Conservation (phyloP, 1,140 invertebrate genomes). For the Ips nitidus region DNA sequence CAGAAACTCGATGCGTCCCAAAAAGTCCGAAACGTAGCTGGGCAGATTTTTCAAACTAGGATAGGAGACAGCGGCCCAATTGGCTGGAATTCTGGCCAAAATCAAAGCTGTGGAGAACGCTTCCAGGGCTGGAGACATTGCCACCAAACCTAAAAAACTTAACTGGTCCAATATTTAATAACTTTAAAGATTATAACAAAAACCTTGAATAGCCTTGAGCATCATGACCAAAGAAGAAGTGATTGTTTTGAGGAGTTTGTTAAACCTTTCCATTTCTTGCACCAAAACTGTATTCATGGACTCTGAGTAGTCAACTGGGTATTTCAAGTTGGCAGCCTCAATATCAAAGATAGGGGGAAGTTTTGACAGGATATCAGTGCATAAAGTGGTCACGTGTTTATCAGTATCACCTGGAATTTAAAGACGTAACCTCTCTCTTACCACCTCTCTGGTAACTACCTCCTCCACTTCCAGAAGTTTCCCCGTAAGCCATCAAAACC, state of each 20-base stretch:
- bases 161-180: neutral
- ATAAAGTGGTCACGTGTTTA: conserved; percentile 54
- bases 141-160: conserved; percentile 58
- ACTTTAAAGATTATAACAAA: neutral
- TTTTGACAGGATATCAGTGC: conserved; percentile 73
- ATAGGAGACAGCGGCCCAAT: conserved; percentile 83
- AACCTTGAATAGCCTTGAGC: conserved; percentile 81
- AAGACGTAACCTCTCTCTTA: neutral
- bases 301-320: conserved; percentile 81
- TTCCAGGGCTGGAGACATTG: conserved; percentile 84
- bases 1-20: conserved; percentile 75
- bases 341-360: conserved; percentile 76
- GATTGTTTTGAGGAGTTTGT: conserved; percentile 70
- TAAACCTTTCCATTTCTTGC: conserved; percentile 91
- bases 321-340: conserved; percentile 67
- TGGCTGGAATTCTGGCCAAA: conserved; percentile 73
- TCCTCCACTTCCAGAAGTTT: conserved; percentile 56
- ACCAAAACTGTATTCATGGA: conserved; percentile 94
- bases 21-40: conserved; percentile 82
- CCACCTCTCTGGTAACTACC: neutral
- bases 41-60: conserved; percentile 87
- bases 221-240: conserved; percentile 67
- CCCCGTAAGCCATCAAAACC: conserved; percentile 65
- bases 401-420: conserved; percentile 59
- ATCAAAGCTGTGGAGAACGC: conserved; percentile 67